Evolutionary conservation across 2,797 vertebrate species (phyloP), one percentile per base, ranked within the genome.

Genomic region (Garrulus glandarius): DNA sequence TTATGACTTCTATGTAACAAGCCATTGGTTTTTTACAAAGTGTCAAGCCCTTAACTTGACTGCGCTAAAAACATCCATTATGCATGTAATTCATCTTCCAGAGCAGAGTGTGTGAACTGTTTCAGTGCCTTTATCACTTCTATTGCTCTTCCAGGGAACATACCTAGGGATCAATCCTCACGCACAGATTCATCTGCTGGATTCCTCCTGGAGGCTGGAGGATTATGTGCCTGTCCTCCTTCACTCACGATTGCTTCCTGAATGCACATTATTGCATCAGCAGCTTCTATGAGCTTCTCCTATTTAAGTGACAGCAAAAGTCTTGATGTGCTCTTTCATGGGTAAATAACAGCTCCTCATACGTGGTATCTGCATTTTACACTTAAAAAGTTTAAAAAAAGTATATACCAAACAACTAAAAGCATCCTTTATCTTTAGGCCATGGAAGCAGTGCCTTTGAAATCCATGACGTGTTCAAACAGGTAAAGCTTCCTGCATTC

Each of bases 51-150:
- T 87, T 79, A 92, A 89, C 63, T 65, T 89, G 30, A 15, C 81
- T 93, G 67, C 67, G 84, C 39, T 92, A 82, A 89, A 92, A 95
- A 15, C 59, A 71, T 30, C 55, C 24, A 59, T 90, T 88, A 76
- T 36, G 22, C 16, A 36, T 60, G 80, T 71, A 88, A 90, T 96
- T 67, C 19, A 57, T 93, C 69, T 69, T 91, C 32, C 59, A 72
- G n/a, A 3, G 29, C 36, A 81, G 46, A 61, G 20, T 0, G 0
- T 78, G 46, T 56, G 91, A 93, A 68, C 61, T 22, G 30, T 57
- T 88, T 92, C 49, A 30, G 19, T 68, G 79, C 7, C 76, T 95
- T 90, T 94, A 77, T 81, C 72, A 46, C 44, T 67, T 67, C 32
- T 60, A 30, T 53, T 68, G n/a, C n/a, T 81, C 55, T 75, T 86